A percentile compares a stretch with the other conserved stretches of the same genome.
phyloP scores from a whole-genome alignment of 2,888 invertebrate genomes.

The Parthenolecanium corni region DNA sequence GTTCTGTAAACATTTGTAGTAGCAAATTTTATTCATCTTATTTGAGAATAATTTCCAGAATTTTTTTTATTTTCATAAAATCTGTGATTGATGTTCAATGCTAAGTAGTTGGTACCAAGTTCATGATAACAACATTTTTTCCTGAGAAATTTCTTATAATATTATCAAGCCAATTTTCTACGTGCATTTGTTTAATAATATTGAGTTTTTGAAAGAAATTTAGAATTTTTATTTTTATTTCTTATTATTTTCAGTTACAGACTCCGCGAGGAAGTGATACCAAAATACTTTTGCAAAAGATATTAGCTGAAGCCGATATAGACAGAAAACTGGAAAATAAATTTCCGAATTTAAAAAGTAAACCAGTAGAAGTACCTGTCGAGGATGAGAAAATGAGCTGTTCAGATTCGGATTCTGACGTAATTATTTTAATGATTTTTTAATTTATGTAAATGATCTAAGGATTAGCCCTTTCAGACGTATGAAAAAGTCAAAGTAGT shows the following conservation, averaged over 20 bases:
- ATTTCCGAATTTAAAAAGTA: not conserved
- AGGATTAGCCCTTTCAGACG: too few relatives aligned
- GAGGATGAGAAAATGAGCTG: not conserved
- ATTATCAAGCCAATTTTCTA: not conserved
- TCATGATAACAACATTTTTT: too few relatives aligned
- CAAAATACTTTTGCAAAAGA: not conserved
- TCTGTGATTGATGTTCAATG: too few relatives aligned
- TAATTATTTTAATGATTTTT: not conserved
- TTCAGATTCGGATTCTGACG: conserved; percentile 1
- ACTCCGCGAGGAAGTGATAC: not conserved
- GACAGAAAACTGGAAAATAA: not conserved
- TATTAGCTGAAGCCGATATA: not conserved
- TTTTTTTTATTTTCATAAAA: too few relatives aligned
- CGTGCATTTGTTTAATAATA: not conserved
- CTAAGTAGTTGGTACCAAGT: too few relatives aligned
- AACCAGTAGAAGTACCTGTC: not conserved
- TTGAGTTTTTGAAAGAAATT: not conserved
- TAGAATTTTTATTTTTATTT: too few relatives aligned
- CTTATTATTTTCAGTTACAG: not conserved
- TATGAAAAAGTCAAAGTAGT: too few relatives aligned
- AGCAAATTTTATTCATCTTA: too few relatives aligned
- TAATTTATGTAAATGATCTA: too few relatives aligned
- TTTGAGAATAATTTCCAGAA: too few relatives aligned
- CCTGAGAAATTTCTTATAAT: too few relatives aligned
- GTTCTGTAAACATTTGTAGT: too few relatives aligned